These are phyloP conservation scores for Chaetophractus vellerosus DNA, from an alignment of 2,797 vertebrate genomes.

Conservation along the genomic window DNA sequence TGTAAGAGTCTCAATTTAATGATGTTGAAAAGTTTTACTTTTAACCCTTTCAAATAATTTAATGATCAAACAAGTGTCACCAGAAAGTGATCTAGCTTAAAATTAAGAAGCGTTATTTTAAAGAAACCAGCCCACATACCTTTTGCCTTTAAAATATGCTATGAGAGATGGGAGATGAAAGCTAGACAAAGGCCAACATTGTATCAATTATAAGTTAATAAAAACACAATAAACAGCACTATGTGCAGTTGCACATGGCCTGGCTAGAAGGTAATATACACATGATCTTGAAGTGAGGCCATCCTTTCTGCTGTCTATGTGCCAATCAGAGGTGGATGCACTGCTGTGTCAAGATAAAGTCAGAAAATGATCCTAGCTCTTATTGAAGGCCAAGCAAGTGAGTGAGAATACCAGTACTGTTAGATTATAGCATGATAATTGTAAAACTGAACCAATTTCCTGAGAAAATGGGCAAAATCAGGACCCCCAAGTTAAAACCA, in stretches of 20 bases:
- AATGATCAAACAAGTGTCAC: neutral
- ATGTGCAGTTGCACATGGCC: neutral
- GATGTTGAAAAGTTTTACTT: no score
- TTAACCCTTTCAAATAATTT: neutral
- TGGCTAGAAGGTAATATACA: neutral
- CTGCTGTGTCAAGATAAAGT: neutral
- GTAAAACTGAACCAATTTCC: constrained; percentile 68
- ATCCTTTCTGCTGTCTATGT: neutral
- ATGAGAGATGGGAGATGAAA: neutral
- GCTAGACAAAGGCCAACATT: neutral
- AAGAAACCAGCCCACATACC: neutral
- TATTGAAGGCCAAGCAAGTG: neutral
- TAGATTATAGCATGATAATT: constrained; percentile 40
- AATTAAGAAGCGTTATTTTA: neutral
- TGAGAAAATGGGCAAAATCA: constrained; percentile 48
- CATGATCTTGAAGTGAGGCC: neutral
- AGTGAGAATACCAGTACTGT: constrained; percentile 14
- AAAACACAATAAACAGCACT: neutral
- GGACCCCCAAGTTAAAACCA: constrained; percentile 29
- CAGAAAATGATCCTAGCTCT: constrained; percentile 8
- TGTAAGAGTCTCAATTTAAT: no score
- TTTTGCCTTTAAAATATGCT: constrained; percentile 2
- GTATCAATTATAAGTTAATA: constrained; percentile 49
- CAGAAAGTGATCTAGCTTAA: neutral
- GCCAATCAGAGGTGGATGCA: neutral